Base-by-base conservation (phyloP, 2,797 vertebrate genomes). In the Bufotes viridis region DNA sequence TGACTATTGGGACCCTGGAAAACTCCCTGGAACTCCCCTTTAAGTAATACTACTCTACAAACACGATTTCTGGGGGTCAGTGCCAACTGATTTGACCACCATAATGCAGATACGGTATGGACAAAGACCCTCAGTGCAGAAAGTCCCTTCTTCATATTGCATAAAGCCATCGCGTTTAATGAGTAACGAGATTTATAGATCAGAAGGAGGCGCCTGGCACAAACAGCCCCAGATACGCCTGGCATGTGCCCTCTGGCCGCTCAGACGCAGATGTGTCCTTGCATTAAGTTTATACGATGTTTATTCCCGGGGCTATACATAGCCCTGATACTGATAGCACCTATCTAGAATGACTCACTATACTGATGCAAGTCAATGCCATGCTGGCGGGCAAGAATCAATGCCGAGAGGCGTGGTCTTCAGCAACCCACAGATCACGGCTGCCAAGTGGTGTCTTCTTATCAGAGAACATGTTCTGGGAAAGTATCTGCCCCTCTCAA, bases 141-240 rank as follows among this genome's bases (percentile, higher is more conserved):
- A 70, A 70, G 69, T 72, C 29, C 69, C 69, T 74, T 26, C 13
- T 69, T 69, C 13, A 5, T 15, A 26, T 26, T 69, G 13, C 65
- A 29, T 69, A 69, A 69, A 69, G 65, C 24, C 65, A 69, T 26
- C 29, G 17, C 87, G 86, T 90, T 81, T 90, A 91, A 92, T 92
- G 86, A 94, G 92, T 93, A 94, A 94, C 91, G 90, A 60, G 58
- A 55, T 20, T n/a, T 84, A 93, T 58, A 90, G 82, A 90, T 92
- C 90, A 75, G 92, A 53, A 18, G n/a, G 70, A 55, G 24, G 61
- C 26, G 34, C 74, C 81, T 75, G 70, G 70, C 84, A 82, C 18
- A 42, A 57, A 81, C 29, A 51, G 4, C 53, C 42, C 75, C 42
- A 26, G 79, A 87, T 53, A 63, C 18, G 58, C 86, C 12, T 81